phyloP scores from a whole-genome alignment of 1,140 invertebrate genomes.

The Chironomus striatipennis region DNA sequence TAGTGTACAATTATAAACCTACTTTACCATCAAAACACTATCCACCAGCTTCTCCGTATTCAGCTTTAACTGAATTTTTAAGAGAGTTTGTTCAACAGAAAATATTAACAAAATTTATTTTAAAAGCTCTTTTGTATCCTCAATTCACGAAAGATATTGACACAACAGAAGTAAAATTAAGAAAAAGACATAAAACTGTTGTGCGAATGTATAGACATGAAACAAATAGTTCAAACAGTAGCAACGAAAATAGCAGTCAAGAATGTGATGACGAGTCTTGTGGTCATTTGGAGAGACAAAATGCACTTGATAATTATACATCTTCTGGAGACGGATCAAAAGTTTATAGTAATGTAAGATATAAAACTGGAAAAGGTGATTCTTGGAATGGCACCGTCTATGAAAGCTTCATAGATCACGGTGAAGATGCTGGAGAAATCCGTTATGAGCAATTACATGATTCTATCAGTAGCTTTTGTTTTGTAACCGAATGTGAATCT shows the following conservation, averaged over 20 bases:
- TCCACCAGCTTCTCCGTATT: conserved; percentile 56
- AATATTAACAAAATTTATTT: conserved; percentile 56
- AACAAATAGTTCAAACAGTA: conserved; percentile 30
- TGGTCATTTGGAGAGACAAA: conserved; percentile 40
- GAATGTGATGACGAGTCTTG: conserved; percentile 33
- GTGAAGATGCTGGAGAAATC: conserved; percentile 25
- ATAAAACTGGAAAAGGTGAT: conserved; percentile 45
- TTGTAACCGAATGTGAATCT: background rate
- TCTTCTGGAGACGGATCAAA: conserved; percentile 34
- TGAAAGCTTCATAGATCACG: conserved; percentile 45
- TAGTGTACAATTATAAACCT: conserved; percentile 45
- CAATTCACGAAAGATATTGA: conserved; percentile 44
- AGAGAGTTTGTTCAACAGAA: conserved; percentile 61
- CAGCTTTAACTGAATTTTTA: conserved; percentile 64
- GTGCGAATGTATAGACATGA: conserved; percentile 46
- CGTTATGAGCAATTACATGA: background rate
- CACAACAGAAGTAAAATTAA: conserved; percentile 42
- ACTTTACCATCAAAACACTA: conserved; percentile 53
- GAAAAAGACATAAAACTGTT: conserved; percentile 45
- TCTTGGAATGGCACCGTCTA: conserved; percentile 33
- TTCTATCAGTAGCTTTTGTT: conserved; percentile 3
- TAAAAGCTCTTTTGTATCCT: conserved; percentile 62
- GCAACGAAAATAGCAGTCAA: conserved; percentile 27
- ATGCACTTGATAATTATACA: conserved; percentile 45
- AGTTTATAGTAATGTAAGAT: conserved; percentile 41